Evolutionary conservation across 2,888 invertebrate species (phyloP).

Genomic region (Standfussiana lucernea): DNA sequence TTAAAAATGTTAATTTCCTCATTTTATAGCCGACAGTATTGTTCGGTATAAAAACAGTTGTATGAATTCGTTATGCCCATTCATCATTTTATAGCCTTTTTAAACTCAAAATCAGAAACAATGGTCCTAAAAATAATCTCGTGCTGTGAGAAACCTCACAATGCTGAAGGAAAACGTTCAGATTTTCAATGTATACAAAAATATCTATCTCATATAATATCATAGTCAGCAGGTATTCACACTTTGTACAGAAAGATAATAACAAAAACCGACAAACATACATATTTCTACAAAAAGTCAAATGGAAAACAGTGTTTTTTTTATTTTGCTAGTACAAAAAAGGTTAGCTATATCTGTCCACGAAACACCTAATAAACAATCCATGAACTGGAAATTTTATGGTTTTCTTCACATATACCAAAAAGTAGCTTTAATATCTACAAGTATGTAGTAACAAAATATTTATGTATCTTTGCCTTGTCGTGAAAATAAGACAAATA

Average conservation of each 20-base stretch:
- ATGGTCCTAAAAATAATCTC: slow-evolving; percentile 21
- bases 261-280: no score
- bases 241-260: no score
- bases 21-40: slow-evolving; percentile 16
- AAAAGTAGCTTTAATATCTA: background rate
- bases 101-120: slow-evolving; percentile 22
- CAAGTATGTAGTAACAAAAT: background rate
- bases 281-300: background rate
- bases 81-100: slow-evolving; percentile 32
- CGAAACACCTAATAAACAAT: background rate
- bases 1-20: slow-evolving; percentile 41
- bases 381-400: background rate
- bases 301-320: background rate
- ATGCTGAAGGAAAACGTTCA: no score
- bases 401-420: background rate
- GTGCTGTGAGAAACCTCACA: background rate
- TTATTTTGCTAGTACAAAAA: background rate
- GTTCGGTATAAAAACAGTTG: slow-evolving; percentile 15
- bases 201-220: background rate
- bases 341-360: background rate
- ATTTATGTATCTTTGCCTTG: background rate
- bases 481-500: background rate
- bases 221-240: background rate
- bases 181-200: background rate
- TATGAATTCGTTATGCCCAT: background rate